These are phyloP conservation scores for Trachymyrmex septentrionalis DNA, from an alignment of 1,140 invertebrate species.

Conservation along the genomic window DNA sequence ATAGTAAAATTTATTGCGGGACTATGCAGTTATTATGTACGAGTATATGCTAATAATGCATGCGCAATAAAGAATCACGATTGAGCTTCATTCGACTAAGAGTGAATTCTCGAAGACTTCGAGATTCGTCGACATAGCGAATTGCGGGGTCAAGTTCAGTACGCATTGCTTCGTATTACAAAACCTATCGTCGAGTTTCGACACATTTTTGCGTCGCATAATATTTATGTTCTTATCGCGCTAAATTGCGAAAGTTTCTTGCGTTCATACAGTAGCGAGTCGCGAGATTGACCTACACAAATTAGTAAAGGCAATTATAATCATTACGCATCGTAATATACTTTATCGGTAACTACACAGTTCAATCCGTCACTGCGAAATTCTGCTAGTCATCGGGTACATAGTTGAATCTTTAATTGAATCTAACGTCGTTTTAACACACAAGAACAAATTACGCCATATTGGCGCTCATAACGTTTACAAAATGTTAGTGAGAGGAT, in stretches of 20 bases:
- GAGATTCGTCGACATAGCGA: constrained; percentile 25
- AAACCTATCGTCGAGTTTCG: constrained; percentile 28
- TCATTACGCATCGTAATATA: neutral
- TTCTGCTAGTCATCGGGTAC: neutral
- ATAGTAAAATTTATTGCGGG: constrained; percentile 61
- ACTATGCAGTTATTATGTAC: constrained; percentile 57
- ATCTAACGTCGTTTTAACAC: neutral
- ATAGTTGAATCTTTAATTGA: constrained; percentile 5
- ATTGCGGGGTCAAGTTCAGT: constrained; percentile 65
- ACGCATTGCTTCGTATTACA: constrained; percentile 46
- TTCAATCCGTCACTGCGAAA: neutral
- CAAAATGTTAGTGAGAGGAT: neutral
- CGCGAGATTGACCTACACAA: neutral
- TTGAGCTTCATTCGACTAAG: constrained; percentile 68
- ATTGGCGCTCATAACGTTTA: neutral
- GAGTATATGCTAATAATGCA: constrained; percentile 47
- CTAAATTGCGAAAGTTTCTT: constrained; percentile 19
- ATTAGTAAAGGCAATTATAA: constrained; percentile 18
- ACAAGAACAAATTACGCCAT: neutral
- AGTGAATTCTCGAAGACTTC: neutral
- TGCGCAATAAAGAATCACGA: constrained; percentile 4
- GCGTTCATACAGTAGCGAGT: neutral
- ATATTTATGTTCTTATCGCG: constrained; percentile 26
- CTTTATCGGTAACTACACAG: constrained; percentile 13
- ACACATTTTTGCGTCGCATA: constrained; percentile 29